phyloP scores from a whole-genome alignment of 1,140 invertebrate species.

The Ditylenchus dipsaci region DNA sequence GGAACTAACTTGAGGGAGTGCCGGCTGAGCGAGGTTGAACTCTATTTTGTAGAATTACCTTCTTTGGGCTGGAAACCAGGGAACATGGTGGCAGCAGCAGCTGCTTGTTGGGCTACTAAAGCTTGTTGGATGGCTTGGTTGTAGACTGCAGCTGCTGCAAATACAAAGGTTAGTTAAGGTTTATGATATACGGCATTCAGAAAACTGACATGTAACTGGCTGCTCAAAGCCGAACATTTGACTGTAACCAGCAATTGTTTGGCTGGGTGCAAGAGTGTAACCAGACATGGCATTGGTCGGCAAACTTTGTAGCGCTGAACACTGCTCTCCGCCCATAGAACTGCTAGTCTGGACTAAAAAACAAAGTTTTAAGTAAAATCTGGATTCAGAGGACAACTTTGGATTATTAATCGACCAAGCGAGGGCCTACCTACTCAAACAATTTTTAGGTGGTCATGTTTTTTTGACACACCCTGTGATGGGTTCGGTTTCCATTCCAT shows the following conservation, averaged over 20 bases:
- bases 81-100: constrained; percentile 68
- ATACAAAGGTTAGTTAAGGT: not conserved
- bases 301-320: not conserved
- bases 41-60: constrained; percentile 12
- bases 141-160: constrained; percentile 79
- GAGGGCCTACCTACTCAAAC: no score
- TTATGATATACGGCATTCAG: not conserved
- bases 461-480: no score
- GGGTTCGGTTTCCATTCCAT: no score
- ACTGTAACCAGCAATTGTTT: constrained; percentile 15
- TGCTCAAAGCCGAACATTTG: constrained; percentile 36
- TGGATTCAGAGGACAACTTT: no score
- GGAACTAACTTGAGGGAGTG: no score
- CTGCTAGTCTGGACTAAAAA: not conserved
- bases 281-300: constrained; percentile 1
- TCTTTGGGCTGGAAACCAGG: constrained; percentile 13
- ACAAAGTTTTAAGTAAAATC: no score
- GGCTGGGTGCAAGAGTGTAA: not conserved
- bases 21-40: no score
- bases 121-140: constrained; percentile 85
- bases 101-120: constrained; percentile 82
- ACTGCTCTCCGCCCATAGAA: not conserved
- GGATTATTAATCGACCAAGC: no score
- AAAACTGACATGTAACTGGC: constrained; percentile 25
- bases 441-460: no score